These are phyloP conservation scores for Phyllopteryx taeniolatus DNA, from an alignment of 2,113 vertebrate species.

Conservation along the genomic window DNA sequence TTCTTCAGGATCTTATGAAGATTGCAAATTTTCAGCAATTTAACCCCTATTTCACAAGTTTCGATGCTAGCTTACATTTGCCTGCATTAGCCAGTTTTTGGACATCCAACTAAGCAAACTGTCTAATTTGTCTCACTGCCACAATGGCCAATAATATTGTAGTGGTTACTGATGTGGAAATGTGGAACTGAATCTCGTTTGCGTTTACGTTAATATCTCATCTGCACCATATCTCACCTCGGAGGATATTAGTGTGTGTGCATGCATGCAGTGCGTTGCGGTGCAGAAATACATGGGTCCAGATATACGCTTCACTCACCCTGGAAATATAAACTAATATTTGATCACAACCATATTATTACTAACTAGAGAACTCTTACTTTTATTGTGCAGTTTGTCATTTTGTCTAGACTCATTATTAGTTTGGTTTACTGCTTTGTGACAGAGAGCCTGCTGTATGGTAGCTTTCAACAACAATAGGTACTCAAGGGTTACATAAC, in stretches of 20 bases:
- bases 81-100: not conserved
- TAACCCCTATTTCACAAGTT: not conserved
- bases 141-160: no score
- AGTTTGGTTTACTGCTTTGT: no score
- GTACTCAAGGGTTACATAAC: no score
- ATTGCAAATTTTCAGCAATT: no score
- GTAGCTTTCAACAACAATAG: no score
- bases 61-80: not conserved
- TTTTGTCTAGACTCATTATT: no score
- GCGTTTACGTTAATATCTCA: not conserved
- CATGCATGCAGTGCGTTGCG: no score
- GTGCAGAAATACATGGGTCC: not conserved
- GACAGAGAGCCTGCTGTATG: no score
- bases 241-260: not conserved
- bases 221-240: not conserved
- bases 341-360: not conserved
- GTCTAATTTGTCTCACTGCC: no score
- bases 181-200: not conserved
- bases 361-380: no score
- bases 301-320: not conserved
- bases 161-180: not conserved
- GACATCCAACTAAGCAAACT: not conserved
- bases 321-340: not conserved
- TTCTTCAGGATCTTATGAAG: no score
- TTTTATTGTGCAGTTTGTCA: no score